These are phyloP conservation scores for Chascanopsetta lugubris DNA, from an alignment of 2,113 vertebrate species.

Conservation along the genomic window DNA sequence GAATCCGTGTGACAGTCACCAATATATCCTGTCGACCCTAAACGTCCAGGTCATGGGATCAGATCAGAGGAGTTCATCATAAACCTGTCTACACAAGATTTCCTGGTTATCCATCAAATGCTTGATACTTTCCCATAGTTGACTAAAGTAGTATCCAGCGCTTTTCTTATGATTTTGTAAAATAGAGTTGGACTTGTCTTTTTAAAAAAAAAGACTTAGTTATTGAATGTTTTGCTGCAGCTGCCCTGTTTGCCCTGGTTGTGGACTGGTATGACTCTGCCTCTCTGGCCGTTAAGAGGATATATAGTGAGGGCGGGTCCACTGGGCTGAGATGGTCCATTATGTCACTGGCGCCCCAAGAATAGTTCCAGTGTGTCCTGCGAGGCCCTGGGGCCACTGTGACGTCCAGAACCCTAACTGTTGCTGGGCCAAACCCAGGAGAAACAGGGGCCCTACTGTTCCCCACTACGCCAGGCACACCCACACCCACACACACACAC, in stretches of 20 bases:
- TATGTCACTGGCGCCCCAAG: slow-evolving; percentile 75
- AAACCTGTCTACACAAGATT: too few species aligned
- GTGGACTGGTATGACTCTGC: slow-evolving; percentile 40
- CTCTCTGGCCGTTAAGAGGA: slow-evolving; percentile 11
- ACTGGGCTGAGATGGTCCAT: slow-evolving; percentile 58
- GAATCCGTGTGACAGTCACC: not conserved
- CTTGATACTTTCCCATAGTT: too few species aligned
- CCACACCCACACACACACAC: slow-evolving; percentile 39
- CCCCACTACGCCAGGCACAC: slow-evolving; percentile 60
- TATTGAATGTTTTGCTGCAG: slow-evolving; percentile 32
- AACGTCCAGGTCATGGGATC: not conserved
- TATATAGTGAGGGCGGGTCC: slow-evolving; percentile 38
- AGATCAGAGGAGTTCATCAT: not conserved
- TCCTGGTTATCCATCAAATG: too few species aligned
- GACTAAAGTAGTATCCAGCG: too few species aligned
- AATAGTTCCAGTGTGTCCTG: slow-evolving; percentile 77
- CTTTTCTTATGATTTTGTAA: too few species aligned
- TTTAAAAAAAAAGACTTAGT: too few species aligned
- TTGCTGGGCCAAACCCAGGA: slow-evolving; percentile 70
- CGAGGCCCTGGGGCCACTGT: slow-evolving; percentile 64
- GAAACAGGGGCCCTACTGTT: slow-evolving; percentile 82
- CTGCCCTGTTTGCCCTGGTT: slow-evolving; percentile 19
- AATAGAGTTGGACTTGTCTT: too few species aligned
- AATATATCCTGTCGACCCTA: not conserved
- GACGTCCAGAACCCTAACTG: slow-evolving; percentile 71